These are phyloP conservation scores for Tenebrosternarchus preto DNA, from an alignment of 2,113 vertebrate genomes.

Conservation along the genomic window DNA sequence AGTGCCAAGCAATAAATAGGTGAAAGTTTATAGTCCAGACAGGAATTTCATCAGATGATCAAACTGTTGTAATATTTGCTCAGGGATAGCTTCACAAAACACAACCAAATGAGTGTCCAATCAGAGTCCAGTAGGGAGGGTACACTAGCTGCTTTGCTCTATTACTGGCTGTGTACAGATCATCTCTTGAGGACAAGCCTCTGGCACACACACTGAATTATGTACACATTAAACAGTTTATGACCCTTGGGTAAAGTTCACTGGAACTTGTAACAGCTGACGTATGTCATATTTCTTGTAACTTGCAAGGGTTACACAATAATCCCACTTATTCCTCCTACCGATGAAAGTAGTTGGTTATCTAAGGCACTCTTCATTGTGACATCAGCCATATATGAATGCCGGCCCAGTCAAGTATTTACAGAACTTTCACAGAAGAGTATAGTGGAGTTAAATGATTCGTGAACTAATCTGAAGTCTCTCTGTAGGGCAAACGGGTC, in stretches of 20 bases:
- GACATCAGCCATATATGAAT: too few relatives aligned
- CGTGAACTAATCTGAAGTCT: background rate
- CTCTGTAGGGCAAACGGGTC: background rate
- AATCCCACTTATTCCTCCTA: background rate
- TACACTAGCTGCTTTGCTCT: background rate
- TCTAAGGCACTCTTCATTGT: background rate
- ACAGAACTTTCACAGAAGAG: too few relatives aligned
- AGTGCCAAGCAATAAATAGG: conserved; percentile 4
- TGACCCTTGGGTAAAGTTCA: conserved; percentile 32
- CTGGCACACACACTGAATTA: conserved; percentile 27
- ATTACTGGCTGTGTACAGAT: conserved; percentile 43
- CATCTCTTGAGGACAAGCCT: too few relatives aligned
- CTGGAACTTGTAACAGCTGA: conserved; percentile 19
- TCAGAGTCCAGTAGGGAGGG: background rate
- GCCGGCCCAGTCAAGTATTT: too few relatives aligned
- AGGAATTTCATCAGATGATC: conserved; percentile 6
- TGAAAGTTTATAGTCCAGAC: conserved; percentile 1
- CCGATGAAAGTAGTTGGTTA: background rate
- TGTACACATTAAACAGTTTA: conserved; percentile 61
- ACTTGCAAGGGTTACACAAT: conserved; percentile 3
- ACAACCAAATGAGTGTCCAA: conserved; percentile 19
- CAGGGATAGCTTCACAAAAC: background rate
- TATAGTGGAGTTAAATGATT: background rate
- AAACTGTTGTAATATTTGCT: background rate
- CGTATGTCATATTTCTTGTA: background rate